A percentile compares a stretch with the other conserved stretches of the same genome.
phyloP scores from a whole-genome alignment of 2,888 invertebrate species.

The Andrena camellia region DNA sequence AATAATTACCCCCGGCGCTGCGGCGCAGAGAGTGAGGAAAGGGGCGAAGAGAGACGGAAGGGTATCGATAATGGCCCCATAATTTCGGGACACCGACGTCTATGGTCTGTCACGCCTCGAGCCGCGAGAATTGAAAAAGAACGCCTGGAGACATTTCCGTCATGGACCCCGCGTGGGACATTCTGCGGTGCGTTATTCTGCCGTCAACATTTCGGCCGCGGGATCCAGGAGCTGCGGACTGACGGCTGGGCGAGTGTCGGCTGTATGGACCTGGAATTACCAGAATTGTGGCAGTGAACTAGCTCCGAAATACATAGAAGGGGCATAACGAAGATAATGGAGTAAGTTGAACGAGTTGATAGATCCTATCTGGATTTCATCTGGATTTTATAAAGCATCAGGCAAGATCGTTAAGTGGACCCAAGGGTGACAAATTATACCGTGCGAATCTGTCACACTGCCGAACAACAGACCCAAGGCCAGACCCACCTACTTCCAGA shows the following conservation, averaged over 20 bases:
- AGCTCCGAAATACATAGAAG: too few species aligned
- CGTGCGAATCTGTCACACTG: slow-evolving; percentile 65
- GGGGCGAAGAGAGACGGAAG: slow-evolving; percentile 9
- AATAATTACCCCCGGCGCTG: slow-evolving; percentile 75
- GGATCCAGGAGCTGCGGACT: neutral
- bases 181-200: neutral
- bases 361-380: neutral
- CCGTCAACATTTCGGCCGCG: neutral
- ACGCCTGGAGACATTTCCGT: slow-evolving; percentile 83
- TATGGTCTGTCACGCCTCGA: slow-evolving; percentile 57
- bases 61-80: slow-evolving; percentile 68
- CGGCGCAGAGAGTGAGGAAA: neutral
- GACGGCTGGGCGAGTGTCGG: neutral
- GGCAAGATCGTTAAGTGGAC: too few species aligned
- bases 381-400: slow-evolving; percentile 8
- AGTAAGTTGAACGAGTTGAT: neutral
- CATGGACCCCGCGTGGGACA: slow-evolving; percentile 85
- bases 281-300: too few species aligned
- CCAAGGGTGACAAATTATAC: slow-evolving; percentile 41
- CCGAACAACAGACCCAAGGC: slow-evolving; percentile 68
- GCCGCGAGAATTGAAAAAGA: slow-evolving; percentile 35
- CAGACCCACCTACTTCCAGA: slow-evolving; percentile 73
- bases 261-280: neutral
- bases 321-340: too few species aligned
- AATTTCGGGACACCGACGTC: slow-evolving; percentile 63